Evolutionary conservation across 2,797 vertebrate genomes (phyloP).

Genomic region (Paguma larvata): DNA sequence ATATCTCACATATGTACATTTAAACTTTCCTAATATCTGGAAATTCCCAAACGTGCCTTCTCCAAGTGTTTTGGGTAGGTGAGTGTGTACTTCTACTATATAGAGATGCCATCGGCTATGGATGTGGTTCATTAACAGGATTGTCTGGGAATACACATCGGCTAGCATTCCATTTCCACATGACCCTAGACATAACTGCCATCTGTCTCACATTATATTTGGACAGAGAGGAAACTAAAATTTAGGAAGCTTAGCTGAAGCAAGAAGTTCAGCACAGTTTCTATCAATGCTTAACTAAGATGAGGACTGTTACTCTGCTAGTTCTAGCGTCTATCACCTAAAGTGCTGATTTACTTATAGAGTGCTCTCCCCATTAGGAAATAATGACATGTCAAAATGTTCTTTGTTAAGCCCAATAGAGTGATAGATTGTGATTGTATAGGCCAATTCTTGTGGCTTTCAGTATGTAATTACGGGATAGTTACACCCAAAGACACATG

Average conservation of each 20-base stretch:
- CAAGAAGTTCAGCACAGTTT: not conserved
- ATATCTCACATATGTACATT: not conserved
- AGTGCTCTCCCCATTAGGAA: not conserved
- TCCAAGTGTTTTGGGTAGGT: not conserved
- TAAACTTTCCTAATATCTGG: not conserved
- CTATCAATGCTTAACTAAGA: not conserved
- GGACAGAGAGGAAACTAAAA: not conserved
- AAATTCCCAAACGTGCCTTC: not conserved
- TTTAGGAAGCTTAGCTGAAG: not conserved
- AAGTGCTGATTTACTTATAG: conserved; percentile 52
- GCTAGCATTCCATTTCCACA: not conserved
- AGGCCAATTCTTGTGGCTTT: conserved; percentile 35
- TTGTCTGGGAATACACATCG: not conserved
- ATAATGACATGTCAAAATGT: conserved; percentile 57
- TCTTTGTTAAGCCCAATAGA: conserved; percentile 46
- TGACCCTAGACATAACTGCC: not conserved
- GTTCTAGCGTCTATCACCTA: not conserved
- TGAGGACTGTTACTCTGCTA: not conserved
- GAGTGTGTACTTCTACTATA: not conserved
- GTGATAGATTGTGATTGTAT: conserved; percentile 26
- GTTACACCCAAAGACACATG: not conserved
- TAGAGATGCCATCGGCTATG: not conserved
- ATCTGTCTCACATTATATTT: not conserved
- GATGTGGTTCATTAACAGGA: not conserved
- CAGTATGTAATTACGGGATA: not conserved